phyloP scores from a whole-genome alignment of 2,113 vertebrate species.

The Galemys pyrenaicus region DNA sequence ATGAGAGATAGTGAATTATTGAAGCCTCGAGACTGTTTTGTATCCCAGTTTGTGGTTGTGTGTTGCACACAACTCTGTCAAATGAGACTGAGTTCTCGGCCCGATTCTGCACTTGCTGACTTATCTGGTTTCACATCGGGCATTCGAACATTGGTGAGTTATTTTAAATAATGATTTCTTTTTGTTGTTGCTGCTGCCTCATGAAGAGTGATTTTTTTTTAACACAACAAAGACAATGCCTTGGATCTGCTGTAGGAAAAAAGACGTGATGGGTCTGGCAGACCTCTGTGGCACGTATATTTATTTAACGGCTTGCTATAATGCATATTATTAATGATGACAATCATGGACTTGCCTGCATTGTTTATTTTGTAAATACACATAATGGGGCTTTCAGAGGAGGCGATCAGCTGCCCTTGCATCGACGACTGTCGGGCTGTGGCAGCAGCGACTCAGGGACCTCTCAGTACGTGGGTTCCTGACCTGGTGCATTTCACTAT shows the following conservation, averaged over 20 bases:
- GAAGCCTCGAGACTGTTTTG: conserved; percentile 42
- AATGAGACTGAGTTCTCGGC: conserved; percentile 51
- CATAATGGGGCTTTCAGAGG: conserved; percentile 55
- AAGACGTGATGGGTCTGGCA: not conserved
- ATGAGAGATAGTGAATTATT: conserved; percentile 42
- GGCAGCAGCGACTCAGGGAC: conserved; percentile 36
- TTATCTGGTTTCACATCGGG: conserved; percentile 75
- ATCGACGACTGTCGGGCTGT: conserved; percentile 31
- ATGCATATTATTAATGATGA: conserved; percentile 62
- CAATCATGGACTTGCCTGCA: conserved; percentile 44
- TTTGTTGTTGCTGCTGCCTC: not conserved
- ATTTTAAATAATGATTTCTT: conserved; percentile 55
- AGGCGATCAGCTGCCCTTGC: conserved; percentile 37
- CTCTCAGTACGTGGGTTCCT: conserved; percentile 49
- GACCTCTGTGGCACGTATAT: not conserved
- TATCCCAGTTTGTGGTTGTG: conserved; percentile 56
- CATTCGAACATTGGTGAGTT: conserved; percentile 57
- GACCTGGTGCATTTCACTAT: conserved; percentile 43
- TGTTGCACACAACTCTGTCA: conserved; percentile 29
- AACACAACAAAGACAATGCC: conserved; percentile 48
- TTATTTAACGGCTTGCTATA: conserved; percentile 33
- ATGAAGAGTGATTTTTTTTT: not conserved
- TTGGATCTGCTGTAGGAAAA: conserved; percentile 42
- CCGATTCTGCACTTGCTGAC: conserved; percentile 56
- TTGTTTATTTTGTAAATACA: conserved; percentile 61